Percentiles rank a stretch among this genome's conserved stretches.
Evolutionary conservation across 30 jellyfish, hydroid and myxozoan genomes (phyloP).

Genomic region (Turritopsis dohrnii): DNA sequence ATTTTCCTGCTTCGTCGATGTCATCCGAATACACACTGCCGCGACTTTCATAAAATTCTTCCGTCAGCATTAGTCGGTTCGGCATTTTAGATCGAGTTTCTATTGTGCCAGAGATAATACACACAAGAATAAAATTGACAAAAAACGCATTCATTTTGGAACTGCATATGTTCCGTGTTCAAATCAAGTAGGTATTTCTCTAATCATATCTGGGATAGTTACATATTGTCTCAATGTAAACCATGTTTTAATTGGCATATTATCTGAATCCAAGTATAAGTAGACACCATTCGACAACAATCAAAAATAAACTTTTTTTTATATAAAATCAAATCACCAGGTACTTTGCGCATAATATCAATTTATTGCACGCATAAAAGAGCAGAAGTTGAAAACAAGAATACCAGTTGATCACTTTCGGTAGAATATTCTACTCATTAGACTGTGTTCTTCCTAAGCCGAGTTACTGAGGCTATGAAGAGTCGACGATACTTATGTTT

Average conservation of each 20-base stretch:
- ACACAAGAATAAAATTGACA: not conserved
- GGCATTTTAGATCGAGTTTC: not conserved
- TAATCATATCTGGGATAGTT: not conserved
- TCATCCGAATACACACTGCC: conserved; percentile 66
- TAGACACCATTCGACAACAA: not conserved
- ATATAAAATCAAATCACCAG: not conserved
- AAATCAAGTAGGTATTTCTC: not conserved
- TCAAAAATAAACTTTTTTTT: not conserved
- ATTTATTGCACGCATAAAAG: not conserved
- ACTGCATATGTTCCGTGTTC: not conserved
- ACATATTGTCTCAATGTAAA: not conserved
- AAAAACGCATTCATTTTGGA: not conserved
- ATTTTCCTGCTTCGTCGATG: conserved; percentile 53
- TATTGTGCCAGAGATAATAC: not conserved
- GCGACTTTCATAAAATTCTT: conserved; percentile 14
- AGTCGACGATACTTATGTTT: no score
- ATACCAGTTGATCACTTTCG: not conserved
- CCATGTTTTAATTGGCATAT: not conserved
- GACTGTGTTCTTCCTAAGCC: not conserved
- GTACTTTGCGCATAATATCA: not conserved
- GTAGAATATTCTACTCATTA: not conserved
- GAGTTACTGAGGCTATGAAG: not conserved
- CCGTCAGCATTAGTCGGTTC: not conserved
- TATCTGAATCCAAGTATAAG: not conserved
- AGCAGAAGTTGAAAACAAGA: not conserved